Evolutionary conservation across 2,888 invertebrate species (phyloP).

Genomic region (Phorcus lineatus): DNA sequence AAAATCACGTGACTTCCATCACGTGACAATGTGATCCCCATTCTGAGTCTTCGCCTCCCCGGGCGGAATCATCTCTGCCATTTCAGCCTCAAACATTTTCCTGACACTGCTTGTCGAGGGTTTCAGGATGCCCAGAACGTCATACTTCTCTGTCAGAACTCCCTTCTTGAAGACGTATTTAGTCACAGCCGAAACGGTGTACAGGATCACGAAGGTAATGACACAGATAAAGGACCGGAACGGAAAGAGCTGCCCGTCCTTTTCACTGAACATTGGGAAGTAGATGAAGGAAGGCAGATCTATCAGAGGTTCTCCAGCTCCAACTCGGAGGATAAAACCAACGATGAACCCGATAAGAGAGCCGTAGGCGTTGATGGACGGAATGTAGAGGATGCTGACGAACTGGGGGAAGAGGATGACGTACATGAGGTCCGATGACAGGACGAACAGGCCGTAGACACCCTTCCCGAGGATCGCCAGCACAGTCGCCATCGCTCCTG

Average conservation of each 20-base stretch:
- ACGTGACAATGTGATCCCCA: no score
- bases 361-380: conserved; percentile 51
- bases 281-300: conserved; percentile 73
- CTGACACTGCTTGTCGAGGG: no score
- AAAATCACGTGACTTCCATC: no score
- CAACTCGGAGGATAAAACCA: conserved; percentile 85
- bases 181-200: conserved; percentile 33
- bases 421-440: conserved; percentile 48
- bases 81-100: no score
- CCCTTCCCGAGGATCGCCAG: conserved; percentile 41
- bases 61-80: no score
- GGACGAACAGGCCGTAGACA: conserved; percentile 45
- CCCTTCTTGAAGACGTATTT: conserved; percentile 30
- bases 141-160: background rate
- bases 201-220: conserved; percentile 24
- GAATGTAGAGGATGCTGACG: conserved; percentile 41
- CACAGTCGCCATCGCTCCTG: conserved; percentile 37
- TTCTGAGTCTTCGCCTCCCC: no score
- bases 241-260: conserved; percentile 48
- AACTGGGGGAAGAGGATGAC: conserved; percentile 50
- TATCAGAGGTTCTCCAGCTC: conserved; percentile 91
- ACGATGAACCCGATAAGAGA: conserved; percentile 79
- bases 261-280: conserved; percentile 47
- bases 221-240: conserved; percentile 49
- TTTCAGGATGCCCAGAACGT: background rate